Evolutionary conservation across 2,113 vertebrate genomes (phyloP).

Genomic region (Vulpes ferrilata): DNA sequence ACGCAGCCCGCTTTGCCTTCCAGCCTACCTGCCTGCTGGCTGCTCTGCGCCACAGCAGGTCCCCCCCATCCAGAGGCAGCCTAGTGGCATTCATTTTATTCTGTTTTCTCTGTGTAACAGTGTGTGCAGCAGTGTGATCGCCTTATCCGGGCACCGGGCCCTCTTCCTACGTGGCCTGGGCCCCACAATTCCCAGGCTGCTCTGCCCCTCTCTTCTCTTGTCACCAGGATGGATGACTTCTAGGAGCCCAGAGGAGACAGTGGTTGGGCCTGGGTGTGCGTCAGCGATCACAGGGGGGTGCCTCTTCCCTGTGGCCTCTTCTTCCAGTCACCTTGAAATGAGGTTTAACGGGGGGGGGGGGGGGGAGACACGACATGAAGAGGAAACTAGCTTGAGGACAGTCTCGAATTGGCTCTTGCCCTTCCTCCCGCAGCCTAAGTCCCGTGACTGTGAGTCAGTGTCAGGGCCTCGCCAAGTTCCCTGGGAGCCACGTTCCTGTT

Average conservation of each 20-base stretch:
- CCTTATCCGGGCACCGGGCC: neutral
- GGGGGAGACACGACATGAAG: slow-evolving; percentile 62
- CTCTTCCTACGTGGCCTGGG: neutral
- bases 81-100: slow-evolving; percentile 25
- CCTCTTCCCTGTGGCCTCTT: neutral
- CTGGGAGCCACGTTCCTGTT: slow-evolving; percentile 65
- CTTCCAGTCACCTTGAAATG: neutral
- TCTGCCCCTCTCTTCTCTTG: neutral
- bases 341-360: neutral
- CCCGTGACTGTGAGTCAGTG: slow-evolving; percentile 84
- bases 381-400: slow-evolving; percentile 64
- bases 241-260: neutral
- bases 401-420: slow-evolving; percentile 52
- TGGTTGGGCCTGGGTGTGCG: neutral
- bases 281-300: neutral
- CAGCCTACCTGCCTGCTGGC: neutral
- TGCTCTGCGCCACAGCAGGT: neutral
- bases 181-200: neutral
- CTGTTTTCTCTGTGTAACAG: slow-evolving; percentile 58
- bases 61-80: neutral
- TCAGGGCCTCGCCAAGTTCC: slow-evolving; percentile 72
- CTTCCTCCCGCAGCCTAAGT: slow-evolving; percentile 56
- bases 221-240: neutral
- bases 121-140: neutral
- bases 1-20: slow-evolving; percentile 42